Conservation (phyloP, 2,888 invertebrate genomes). For the Helobdella robusta region DNA sequence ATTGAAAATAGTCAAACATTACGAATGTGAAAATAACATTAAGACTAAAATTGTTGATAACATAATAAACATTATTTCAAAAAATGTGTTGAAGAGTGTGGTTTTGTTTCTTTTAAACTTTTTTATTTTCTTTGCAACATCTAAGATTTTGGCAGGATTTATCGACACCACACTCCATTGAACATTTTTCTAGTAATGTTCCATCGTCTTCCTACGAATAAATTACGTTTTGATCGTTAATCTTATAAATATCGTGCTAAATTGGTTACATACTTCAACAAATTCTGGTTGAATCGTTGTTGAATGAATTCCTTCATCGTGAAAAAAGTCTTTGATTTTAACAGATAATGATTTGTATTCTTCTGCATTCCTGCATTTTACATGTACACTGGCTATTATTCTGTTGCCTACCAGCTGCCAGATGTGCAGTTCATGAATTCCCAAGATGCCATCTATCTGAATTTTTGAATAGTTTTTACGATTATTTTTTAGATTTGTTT, state of each 20-base stretch:
- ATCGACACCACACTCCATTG: conserved; percentile 7
- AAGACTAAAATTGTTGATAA: no score
- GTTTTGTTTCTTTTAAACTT: background rate
- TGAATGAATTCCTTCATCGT: conserved; percentile 94
- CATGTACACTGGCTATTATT: conserved; percentile 92
- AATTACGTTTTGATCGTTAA: no score
- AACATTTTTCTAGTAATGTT: background rate
- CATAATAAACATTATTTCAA: no score
- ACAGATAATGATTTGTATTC: conserved; percentile 74
- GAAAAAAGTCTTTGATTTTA: conserved; percentile 91
- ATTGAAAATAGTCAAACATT: no score
- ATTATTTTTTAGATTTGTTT: background rate
- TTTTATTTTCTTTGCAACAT: background rate
- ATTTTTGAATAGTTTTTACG: background rate
- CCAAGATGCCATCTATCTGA: conserved; percentile 75
- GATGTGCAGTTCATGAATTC: conserved; percentile 94
- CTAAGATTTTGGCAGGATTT: background rate
- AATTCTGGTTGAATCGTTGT: conserved; percentile 98
- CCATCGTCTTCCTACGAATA: background rate
- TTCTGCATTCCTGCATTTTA: conserved; percentile 75
- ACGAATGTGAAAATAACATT: no score
- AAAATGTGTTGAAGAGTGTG: no score
- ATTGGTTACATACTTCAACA: conserved; percentile 57
- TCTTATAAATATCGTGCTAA: background rate
- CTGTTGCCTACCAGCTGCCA: conserved; percentile 95